Base-by-base conservation (phyloP, 2,888 invertebrate species). In the Sinohyriopsis cumingii region DNA sequence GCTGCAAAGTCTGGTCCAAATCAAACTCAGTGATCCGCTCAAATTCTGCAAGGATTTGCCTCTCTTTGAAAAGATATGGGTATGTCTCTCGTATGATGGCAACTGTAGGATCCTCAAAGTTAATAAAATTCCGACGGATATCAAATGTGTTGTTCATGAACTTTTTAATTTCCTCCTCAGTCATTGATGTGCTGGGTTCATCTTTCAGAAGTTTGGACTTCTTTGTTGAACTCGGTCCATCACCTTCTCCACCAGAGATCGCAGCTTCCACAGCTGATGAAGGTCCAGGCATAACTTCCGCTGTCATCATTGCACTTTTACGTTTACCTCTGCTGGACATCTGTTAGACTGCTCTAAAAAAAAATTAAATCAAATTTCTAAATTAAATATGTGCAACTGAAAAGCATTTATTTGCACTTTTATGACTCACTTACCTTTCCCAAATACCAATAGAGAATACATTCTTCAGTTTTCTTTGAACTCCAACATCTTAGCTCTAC, bases 81-180 rank as follows among this genome's bases (percentile, higher is more conserved):
- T 84, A 87, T 28, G 78, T 82, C 56, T 84, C 82, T 68, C 82
- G 83, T 24, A 87, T 81, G 65, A 82, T 80, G 7, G 82, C 79
- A 62, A 86, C 84, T 3, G 83, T 80, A 12, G 86, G 86, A 75
- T 84, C 78, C 71, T 87, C 86, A 45, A 84, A 77, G 6, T 84
- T 85, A 22, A 87, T 85, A 59, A 83, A 85, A n/a, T 80, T 80
- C 55, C 85, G 69, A 24, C 86, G 72, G 25, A 81, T 80, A 67
- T 86, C 86, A 78, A 84, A 87, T 33, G 86, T 85, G 59, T 82
- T 82, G 65, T 87, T 84, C 80, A 87, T 80, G 63, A 84, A 83
- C 22, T 78, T 74, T 57, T 80, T 73, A n/a, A 84, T 77, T 65
- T 87, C 86, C 63, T 84, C 83, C 9, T 83, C 80, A 28, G 79